Evolutionary conservation across 2,113 vertebrate genomes (phyloP).

Genomic region (Myocastor coypus): DNA sequence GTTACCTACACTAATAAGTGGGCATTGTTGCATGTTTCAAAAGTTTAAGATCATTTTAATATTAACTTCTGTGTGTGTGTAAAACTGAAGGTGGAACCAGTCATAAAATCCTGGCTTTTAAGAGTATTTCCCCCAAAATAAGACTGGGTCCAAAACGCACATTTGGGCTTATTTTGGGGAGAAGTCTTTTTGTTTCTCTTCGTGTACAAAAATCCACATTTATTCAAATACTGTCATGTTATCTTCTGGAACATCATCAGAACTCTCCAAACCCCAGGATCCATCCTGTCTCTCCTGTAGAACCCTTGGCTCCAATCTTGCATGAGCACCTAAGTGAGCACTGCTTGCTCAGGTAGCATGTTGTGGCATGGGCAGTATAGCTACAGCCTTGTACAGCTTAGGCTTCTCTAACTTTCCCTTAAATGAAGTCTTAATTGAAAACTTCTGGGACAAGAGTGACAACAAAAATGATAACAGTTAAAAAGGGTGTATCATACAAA

Average conservation of each 20-base stretch:
- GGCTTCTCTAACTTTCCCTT: not conserved
- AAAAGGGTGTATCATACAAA: not conserved
- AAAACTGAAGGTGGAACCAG: not conserved
- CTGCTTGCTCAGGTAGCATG: not conserved
- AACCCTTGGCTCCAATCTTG: not conserved
- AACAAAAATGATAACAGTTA: not conserved
- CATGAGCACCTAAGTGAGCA: not conserved
- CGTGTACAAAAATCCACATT: not conserved
- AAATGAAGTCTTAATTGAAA: not conserved
- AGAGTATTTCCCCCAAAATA: not conserved
- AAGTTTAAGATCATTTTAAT: constrained; percentile 43
- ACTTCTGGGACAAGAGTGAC: not conserved
- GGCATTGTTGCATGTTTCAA: not conserved
- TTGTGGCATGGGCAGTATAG: not conserved
- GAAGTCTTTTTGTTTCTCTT: not conserved
- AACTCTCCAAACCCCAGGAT: not conserved
- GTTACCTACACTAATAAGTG: constrained; percentile 8
- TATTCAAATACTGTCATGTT: not conserved
- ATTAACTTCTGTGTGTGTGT: constrained; percentile 5
- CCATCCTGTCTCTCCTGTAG: not conserved
- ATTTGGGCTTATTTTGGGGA: not conserved
- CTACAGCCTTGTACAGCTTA: not conserved
- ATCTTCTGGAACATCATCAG: not conserved
- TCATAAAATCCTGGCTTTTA: constrained; percentile 12
- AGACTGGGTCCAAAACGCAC: not conserved